Conservation (phyloP, 2,797 vertebrate genomes). For the Labroides dimidiatus region DNA sequence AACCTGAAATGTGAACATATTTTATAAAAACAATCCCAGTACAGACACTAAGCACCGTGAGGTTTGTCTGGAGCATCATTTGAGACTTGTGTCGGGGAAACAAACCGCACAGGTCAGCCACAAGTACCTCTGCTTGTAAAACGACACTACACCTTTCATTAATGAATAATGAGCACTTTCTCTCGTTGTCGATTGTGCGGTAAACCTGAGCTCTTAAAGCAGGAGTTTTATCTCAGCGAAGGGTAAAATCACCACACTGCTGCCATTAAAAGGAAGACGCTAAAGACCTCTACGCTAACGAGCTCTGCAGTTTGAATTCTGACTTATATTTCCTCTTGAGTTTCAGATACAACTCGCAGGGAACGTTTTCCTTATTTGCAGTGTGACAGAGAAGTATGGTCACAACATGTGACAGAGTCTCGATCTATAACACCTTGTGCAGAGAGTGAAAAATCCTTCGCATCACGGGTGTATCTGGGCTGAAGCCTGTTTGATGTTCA, state of each 20-base stretch:
- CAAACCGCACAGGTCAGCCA: slow-evolving; percentile 50
- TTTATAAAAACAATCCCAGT: not conserved
- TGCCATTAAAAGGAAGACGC: slow-evolving; percentile 24
- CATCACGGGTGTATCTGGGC: not conserved
- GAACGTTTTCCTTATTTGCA: not conserved
- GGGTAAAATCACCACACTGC: slow-evolving; percentile 23
- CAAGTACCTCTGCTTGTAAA: slow-evolving; percentile 58
- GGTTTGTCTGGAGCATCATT: slow-evolving; percentile 12
- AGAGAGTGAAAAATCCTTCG: not conserved
- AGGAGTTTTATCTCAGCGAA: slow-evolving; percentile 32
- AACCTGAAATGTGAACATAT: slow-evolving; percentile 83
- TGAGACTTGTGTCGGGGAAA: slow-evolving; percentile 25
- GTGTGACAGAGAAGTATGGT: too few relatives aligned
- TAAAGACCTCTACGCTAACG: slow-evolving; percentile 6
- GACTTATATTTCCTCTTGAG: not conserved
- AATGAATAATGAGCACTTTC: slow-evolving; percentile 78
- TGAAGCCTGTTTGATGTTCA: not conserved
- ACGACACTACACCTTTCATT: slow-evolving; percentile 62
- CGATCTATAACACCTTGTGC: not conserved
- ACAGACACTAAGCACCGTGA: not conserved
- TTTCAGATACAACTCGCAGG: not conserved
- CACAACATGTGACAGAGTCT: not conserved
- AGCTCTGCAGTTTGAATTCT: slow-evolving; percentile 7
- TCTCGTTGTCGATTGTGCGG: slow-evolving; percentile 70
- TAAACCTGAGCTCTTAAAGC: slow-evolving; percentile 68